Percentiles rank a stretch among this genome's conserved stretches.
These are phyloP conservation scores for Opisthocomus hoazin DNA, from an alignment of 2,113 vertebrate species.

Conservation along the genomic window DNA sequence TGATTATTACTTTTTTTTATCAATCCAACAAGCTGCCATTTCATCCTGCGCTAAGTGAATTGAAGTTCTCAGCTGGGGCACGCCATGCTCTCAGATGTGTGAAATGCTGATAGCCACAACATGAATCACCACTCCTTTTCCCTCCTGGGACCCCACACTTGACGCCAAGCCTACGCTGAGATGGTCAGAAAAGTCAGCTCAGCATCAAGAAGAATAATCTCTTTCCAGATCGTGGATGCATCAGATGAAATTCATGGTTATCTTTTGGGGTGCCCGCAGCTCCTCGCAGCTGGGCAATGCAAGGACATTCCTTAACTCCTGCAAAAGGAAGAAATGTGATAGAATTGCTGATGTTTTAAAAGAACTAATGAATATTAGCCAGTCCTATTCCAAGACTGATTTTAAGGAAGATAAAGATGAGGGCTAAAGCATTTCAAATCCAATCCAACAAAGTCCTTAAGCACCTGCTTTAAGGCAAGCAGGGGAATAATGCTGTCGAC, in stretches of 20 bases:
- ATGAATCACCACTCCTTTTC: background rate
- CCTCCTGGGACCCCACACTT: background rate
- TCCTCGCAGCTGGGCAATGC: rapidly evolving
- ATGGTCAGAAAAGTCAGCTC: constrained; percentile 19
- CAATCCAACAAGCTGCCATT: constrained; percentile 41
- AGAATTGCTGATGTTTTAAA: background rate
- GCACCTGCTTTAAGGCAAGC: constrained; percentile 23
- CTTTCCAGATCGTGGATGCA: background rate
- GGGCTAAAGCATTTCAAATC: constrained; percentile 39
- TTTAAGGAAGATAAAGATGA: constrained; percentile 23
- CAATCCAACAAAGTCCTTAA: constrained; percentile 54
- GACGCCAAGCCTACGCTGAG: background rate
- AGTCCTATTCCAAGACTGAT: background rate
- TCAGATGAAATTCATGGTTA: background rate
- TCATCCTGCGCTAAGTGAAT: constrained; percentile 52
- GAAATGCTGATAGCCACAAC: background rate
- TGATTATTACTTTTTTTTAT: constrained; percentile 5
- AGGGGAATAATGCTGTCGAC: constrained; percentile 8
- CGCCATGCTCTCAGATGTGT: background rate
- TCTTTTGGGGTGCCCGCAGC: background rate
- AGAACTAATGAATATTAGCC: background rate
- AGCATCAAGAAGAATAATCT: background rate
- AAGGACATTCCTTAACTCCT: background rate
- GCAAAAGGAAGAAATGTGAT: background rate
- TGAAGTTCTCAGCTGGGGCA: constrained; percentile 55